These are phyloP conservation scores for Tiaroga cobitis DNA, from an alignment of 2,797 vertebrate species.

Conservation along the genomic window DNA sequence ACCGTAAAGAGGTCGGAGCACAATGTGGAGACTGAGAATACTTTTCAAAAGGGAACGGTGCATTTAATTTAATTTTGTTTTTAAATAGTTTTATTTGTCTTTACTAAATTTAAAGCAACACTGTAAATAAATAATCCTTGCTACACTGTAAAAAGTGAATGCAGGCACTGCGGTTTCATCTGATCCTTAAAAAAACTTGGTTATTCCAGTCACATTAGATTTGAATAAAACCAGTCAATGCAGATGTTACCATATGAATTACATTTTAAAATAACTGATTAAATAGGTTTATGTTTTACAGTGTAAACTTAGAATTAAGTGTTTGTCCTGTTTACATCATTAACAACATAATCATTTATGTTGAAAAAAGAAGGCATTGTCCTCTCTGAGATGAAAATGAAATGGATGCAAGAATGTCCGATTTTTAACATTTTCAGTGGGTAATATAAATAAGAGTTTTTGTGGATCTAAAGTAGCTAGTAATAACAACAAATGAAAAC, in stretches of 20 bases:
- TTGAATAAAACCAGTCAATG: neutral
- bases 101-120: neutral
- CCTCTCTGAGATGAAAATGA: neutral
- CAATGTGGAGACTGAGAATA: neutral
- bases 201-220: neutral
- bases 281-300: neutral
- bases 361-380: neutral
- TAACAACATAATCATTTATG: neutral
- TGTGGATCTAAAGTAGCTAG: neutral
- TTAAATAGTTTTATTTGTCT: neutral
- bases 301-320: neutral
- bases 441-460: neutral
- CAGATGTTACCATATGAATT: neutral
- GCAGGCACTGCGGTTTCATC: neutral
- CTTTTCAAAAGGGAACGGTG: neutral
- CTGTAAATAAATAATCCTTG: neutral
- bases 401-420: neutral
- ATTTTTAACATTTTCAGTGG: neutral
- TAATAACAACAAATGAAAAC: neutral
- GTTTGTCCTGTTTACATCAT: neutral
- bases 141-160: neutral
- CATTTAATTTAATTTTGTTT: conserved; percentile 1
- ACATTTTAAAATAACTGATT: neutral
- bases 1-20: conserved; percentile 11
- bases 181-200: neutral